Evolutionary conservation across 2,888 invertebrate genomes (phyloP).

Genomic region (Epirrhoe alternata): DNA sequence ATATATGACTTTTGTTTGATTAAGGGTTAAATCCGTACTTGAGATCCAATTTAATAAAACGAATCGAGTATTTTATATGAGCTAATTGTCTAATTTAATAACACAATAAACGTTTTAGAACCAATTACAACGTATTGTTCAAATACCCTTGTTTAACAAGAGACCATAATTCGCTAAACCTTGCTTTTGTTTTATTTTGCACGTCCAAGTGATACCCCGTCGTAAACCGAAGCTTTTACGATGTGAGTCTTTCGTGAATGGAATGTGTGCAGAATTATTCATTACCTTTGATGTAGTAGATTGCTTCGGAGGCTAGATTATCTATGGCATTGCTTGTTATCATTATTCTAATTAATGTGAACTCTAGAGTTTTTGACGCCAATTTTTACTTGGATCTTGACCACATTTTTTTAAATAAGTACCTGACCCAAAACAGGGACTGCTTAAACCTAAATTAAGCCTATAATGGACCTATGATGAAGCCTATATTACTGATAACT

Average conservation of each 20-base stretch:
- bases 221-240: constrained; percentile 13
- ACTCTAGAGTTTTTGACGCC: too few relatives aligned
- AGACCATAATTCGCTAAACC: constrained; percentile 27
- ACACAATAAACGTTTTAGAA: constrained; percentile 23
- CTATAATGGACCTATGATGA: too few relatives aligned
- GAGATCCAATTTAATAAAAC: background rate
- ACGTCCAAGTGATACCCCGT: constrained; percentile 10
- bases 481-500: too few relatives aligned
- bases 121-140: constrained; percentile 32
- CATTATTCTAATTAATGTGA: too few relatives aligned
- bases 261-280: constrained; percentile 1
- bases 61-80: background rate
- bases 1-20: too few relatives aligned
- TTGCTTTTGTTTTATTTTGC: constrained; percentile 33
- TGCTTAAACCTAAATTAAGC: too few relatives aligned
- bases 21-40: too few relatives aligned
- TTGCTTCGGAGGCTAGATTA: background rate
- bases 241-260: constrained; percentile 7
- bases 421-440: too few relatives aligned
- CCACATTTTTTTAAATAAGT: too few relatives aligned
- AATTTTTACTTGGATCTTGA: too few relatives aligned
- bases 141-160: constrained; percentile 37
- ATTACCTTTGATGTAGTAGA: background rate
- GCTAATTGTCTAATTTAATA: constrained; percentile 1
- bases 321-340: background rate